Conservation (phyloP, 2,797 vertebrate genomes). For the Bryconaethiops microstoma region DNA sequence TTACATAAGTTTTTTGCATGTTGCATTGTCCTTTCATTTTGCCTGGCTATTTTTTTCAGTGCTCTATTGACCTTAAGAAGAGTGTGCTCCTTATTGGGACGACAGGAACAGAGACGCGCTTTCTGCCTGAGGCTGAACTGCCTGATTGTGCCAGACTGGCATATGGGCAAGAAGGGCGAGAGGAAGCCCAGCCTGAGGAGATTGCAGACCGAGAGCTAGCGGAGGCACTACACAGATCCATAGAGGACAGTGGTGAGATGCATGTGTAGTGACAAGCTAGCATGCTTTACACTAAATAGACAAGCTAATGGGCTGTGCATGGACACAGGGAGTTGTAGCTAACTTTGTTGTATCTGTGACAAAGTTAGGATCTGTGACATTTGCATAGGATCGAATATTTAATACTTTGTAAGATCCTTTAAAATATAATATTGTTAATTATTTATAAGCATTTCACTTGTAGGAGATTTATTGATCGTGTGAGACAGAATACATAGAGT, state of each 20-base stretch:
- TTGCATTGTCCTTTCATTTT: not conserved
- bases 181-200: conserved; percentile 89
- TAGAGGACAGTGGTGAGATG: conserved; percentile 92
- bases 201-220: conserved; percentile 93
- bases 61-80: conserved; percentile 97
- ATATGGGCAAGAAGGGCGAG: conserved; percentile 86
- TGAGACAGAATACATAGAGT: not conserved
- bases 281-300: not conserved
- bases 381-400: not conserved
- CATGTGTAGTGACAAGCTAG: conserved; percentile 4
- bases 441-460: too few species aligned
- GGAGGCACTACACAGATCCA: conserved; percentile 94
- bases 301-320: not conserved
- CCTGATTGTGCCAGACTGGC: conserved; percentile 94
- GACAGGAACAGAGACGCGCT: conserved; percentile 93
- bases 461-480: not conserved
- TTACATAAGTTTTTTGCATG: not conserved
- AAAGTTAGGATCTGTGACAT: not conserved
- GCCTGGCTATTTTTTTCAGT: conserved; percentile 71
- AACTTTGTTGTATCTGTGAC: not conserved
- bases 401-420: too few species aligned
- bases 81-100: conserved; percentile 93
- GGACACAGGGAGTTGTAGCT: not conserved
- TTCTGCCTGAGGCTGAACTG: conserved; percentile 92
- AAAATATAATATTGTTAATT: not conserved